Evolutionary conservation across 1,140 invertebrate species (phyloP).

Genomic region (Whitmania pigra): DNA sequence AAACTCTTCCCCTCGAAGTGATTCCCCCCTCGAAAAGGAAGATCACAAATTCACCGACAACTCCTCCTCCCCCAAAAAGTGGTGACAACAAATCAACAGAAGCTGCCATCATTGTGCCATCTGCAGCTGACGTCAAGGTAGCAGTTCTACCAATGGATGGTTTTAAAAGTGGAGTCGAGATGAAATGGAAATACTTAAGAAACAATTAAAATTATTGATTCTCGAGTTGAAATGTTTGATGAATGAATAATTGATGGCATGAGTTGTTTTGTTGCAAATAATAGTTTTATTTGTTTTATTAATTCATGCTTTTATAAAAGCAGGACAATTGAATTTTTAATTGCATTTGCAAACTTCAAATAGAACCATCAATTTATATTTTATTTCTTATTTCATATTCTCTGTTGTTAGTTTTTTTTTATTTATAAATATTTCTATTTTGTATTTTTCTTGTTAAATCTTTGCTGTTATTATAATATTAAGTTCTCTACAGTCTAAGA

Average conservation of each 20-base stretch:
- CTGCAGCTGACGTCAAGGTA: too few relatives aligned
- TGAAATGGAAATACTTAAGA: too few relatives aligned
- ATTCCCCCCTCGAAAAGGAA: conserved; percentile 57
- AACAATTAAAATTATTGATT: too few relatives aligned
- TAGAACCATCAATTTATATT: too few relatives aligned
- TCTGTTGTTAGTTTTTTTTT: too few relatives aligned
- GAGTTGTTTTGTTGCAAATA: neutral
- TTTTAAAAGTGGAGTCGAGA: too few relatives aligned
- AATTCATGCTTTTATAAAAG: neutral
- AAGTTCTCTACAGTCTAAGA: neutral
- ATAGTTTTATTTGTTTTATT: neutral
- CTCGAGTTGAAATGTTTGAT: neutral
- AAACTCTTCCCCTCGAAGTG: conserved; percentile 62
- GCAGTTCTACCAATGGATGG: too few relatives aligned
- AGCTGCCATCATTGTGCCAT: too few relatives aligned
- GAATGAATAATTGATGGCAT: neutral
- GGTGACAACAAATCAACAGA: too few relatives aligned
- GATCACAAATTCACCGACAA: conserved; percentile 14
- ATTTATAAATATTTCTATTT: neutral
- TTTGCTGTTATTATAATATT: too few relatives aligned
- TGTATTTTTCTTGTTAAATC: neutral
- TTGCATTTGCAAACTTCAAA: too few relatives aligned
- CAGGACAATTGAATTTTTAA: neutral
- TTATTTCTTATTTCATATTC: too few relatives aligned
- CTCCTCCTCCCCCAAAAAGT: neutral